Evolutionary conservation across 2,888 invertebrate genomes (phyloP).

Genomic region (Aleiodes testaceus): DNA sequence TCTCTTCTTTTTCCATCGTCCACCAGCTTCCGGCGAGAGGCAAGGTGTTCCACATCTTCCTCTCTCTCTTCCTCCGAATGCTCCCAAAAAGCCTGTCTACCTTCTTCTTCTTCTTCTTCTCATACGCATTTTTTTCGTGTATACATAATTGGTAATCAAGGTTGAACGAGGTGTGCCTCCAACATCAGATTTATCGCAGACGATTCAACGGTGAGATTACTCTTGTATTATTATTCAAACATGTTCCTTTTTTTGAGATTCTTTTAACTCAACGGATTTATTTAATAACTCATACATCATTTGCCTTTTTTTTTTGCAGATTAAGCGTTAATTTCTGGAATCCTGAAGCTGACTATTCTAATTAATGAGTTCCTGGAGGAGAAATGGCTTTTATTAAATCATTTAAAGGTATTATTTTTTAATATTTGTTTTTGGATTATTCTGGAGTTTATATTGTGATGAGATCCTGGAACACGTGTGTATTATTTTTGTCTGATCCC

Average conservation of each 20-base stretch:
- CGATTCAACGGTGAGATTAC: constrained; percentile 6
- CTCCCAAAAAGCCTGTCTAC: constrained; percentile 2
- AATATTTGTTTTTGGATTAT: neutral
- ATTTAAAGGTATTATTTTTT: constrained; percentile 5
- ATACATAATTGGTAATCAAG: constrained; percentile 29
- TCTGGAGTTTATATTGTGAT: neutral
- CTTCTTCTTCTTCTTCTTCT: neutral
- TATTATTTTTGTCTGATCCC: constrained; percentile 1
- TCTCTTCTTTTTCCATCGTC: constrained; percentile 7
- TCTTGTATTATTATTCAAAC: neutral
- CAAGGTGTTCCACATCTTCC: constrained; percentile 33
- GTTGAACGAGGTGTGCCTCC: neutral
- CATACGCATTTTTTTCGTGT: constrained; percentile 2
- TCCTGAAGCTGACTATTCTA: too few species aligned
- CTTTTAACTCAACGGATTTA: too few species aligned
- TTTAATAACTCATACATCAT: too few species aligned
- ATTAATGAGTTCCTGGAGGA: too few species aligned
- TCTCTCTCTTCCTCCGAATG: neutral
- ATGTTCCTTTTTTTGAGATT: neutral
- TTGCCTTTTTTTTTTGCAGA: too few species aligned
- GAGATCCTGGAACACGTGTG: neutral
- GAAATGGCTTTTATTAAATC: too few species aligned
- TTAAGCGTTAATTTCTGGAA: too few species aligned
- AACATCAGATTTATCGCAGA: constrained; percentile 10
- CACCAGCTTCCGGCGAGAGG: constrained; percentile 37